Evolutionary conservation across 2,113 vertebrate genomes (phyloP).

Genomic region (Heterocephalus glaber): DNA sequence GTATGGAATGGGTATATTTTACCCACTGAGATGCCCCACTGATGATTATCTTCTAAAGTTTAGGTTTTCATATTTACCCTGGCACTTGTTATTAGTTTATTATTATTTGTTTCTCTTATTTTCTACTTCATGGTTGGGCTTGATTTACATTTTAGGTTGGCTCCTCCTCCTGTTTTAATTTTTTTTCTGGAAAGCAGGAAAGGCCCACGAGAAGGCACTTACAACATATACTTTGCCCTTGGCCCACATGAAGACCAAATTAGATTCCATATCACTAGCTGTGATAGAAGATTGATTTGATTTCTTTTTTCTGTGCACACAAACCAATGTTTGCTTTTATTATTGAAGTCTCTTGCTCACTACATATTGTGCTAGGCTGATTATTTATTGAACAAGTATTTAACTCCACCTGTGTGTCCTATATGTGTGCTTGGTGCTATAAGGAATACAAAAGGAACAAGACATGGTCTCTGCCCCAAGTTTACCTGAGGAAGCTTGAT

Average conservation of each 20-base stretch:
- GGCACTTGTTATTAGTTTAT: not conserved
- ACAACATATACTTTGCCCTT: not conserved
- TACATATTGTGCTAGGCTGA: not conserved
- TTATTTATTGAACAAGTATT: not conserved
- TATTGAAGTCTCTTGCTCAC: not conserved
- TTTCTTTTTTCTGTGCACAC: not conserved
- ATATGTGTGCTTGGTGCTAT: not conserved
- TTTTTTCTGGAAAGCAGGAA: not conserved
- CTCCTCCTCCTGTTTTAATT: conserved; percentile 12
- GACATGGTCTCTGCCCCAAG: not conserved
- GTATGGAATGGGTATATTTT: not conserved
- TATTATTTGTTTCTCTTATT: not conserved
- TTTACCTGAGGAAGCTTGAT: not conserved
- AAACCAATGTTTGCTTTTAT: conserved; percentile 11
- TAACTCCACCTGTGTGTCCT: not conserved
- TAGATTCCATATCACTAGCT: not conserved
- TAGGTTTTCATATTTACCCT: not conserved
- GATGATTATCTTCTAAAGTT: not conserved
- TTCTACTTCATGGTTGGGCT: not conserved
- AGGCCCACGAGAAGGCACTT: not conserved
- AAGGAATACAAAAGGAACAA: not conserved
- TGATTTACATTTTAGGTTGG: not conserved
- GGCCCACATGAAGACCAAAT: not conserved
- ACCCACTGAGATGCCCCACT: not conserved
- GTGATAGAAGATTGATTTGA: not conserved